Base-by-base conservation (phyloP, 2,888 invertebrate species). In the Calliopum simillimum region DNA sequence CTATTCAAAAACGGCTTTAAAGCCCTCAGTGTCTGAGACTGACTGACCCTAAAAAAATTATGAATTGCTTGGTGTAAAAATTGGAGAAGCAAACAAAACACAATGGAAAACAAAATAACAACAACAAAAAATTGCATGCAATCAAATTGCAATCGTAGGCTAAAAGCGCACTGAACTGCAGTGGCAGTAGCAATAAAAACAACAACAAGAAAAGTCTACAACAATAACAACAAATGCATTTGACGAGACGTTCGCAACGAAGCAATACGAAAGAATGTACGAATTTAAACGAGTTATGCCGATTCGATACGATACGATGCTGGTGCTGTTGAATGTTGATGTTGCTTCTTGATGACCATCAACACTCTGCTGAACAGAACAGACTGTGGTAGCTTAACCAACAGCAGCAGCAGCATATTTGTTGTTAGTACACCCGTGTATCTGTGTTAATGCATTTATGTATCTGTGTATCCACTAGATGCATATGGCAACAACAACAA, bases 11-110 rank as follows among this genome's bases (percentile, higher is more conserved):
- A 33, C 4, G 1, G 33, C 33, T 6, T n/a, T n/a, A n/a, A n/a
- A n/a, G n/a, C n/a, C n/a, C n/a, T n/a, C 79, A 79, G 71, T 78
- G 75, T 78, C 76, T 75, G 77, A 79, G 77, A 63, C 78, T 75
- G 71, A 76, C 75, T 33, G 33, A 33, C 33, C 33, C 33, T 8
- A 33, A 58, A 58, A 23, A 25, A 47, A 49, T 13, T 16, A 58
- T 46, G 41, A 62, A 68, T 49, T 33, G 43, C 21, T 59, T 44
- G 16, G 6, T 33, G 33, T 4, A 47, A 25, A 23, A 47, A 47
- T 25, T n/a, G n/a, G n/a, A n/a, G n/a, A n/a, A n/a, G n/a, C n/a
- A n/a, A n/a, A n/a, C n/a, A n/a, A n/a, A n/a, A n/a, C n/a, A n/a
- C 3, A 33, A 33, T 33, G 33, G 8, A 8, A 33, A 33, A 23